Evolutionary conservation across 2,113 vertebrate genomes (phyloP).

Genomic region (western clawed frog (Xenopus tropicalis)): UCB_Xtro_10.0 CM004448.2:92493501-92494000

Average conservation of each 20-base stretch:
- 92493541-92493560: slow-evolving; percentile 89
- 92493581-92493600: neutral
- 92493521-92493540: slow-evolving; percentile 87
- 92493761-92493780: slow-evolving; percentile 84
- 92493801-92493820: slow-evolving; percentile 99
- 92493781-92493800: slow-evolving; percentile 96
- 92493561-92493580: slow-evolving; percentile 92
- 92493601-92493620: slow-evolving; percentile 86
- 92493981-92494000: no score
- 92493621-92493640: slow-evolving; percentile 87
- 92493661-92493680: slow-evolving; percentile 86
- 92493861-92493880: neutral
- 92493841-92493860: slow-evolving; percentile 64
- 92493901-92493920: no score
- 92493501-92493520: slow-evolving; percentile 93
- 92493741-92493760: slow-evolving; percentile 92
- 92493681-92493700: slow-evolving; percentile 81
- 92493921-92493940: no score
- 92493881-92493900: neutral
- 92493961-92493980: no score
- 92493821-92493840: slow-evolving; percentile 99
- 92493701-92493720: slow-evolving; percentile 84
- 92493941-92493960: no score
- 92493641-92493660: slow-evolving; percentile 94
- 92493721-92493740: slow-evolving; percentile 98